Conservation (phyloP, 2,888 invertebrate genomes). For the Dryococelus australis region DNA sequence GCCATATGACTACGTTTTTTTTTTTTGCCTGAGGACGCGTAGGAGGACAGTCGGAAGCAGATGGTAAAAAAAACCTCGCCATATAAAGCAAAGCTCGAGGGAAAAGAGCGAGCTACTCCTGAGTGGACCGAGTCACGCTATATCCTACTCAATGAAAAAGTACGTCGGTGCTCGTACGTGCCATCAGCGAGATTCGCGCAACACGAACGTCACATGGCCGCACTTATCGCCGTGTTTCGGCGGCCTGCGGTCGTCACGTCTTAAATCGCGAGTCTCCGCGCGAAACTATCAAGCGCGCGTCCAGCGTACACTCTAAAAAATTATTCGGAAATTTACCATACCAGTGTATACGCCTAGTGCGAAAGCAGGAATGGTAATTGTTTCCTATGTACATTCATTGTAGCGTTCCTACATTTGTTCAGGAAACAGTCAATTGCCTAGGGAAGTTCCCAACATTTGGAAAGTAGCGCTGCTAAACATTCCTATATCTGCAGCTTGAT, state of each 20-base stretch:
- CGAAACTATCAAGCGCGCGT: too few relatives aligned
- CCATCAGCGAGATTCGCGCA: background rate
- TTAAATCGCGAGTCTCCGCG: background rate
- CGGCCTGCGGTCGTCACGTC: background rate
- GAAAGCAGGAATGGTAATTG: too few relatives aligned
- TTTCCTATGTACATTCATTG: too few relatives aligned
- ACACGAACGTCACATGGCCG: background rate
- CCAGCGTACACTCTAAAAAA: too few relatives aligned
- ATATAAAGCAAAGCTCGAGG: background rate
- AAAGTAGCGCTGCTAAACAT: too few relatives aligned
- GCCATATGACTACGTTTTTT: background rate
- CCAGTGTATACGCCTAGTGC: too few relatives aligned
- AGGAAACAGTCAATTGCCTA: too few relatives aligned
- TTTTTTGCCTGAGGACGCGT: background rate
- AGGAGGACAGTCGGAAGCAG: background rate
- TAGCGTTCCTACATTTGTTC: too few relatives aligned
- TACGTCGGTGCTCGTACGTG: background rate
- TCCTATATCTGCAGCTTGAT: too few relatives aligned
- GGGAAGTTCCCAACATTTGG: too few relatives aligned
- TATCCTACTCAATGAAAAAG: background rate
- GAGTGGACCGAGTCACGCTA: background rate
- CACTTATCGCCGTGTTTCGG: too few relatives aligned
- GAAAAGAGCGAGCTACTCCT: background rate
- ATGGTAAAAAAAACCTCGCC: background rate
- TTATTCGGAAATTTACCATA: too few relatives aligned